Percentiles rank a stretch among this genome's conserved stretches.
These are phyloP conservation scores for Bedellia somnulentella DNA, from an alignment of 2,888 invertebrate genomes.

Conservation along the genomic window DNA sequence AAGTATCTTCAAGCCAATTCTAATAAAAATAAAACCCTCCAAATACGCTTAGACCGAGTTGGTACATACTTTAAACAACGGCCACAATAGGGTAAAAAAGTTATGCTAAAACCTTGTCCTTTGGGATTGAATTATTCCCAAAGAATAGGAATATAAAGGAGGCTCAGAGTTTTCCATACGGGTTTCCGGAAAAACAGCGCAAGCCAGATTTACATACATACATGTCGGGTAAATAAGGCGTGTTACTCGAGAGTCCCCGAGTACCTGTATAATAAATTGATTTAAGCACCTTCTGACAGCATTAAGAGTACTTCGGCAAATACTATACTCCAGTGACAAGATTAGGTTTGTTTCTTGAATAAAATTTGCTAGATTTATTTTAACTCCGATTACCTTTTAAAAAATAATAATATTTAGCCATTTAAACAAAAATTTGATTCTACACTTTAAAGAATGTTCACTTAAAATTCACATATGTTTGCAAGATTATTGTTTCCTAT, in stretches of 20 bases:
- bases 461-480: too few species aligned
- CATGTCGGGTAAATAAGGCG: slow-evolving; percentile 32
- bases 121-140: slow-evolving; percentile 52
- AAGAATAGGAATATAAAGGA: slow-evolving; percentile 57
- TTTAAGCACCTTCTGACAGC: slow-evolving; percentile 54
- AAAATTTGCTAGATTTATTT: too few species aligned
- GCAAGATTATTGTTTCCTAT: too few species aligned
- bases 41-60: too few species aligned
- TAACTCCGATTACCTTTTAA: too few species aligned
- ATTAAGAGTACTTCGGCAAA: slow-evolving; percentile 54
- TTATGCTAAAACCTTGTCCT: slow-evolving; percentile 58
- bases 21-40: too few species aligned
- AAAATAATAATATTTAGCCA: too few species aligned
- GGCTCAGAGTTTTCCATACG: slow-evolving; percentile 52
- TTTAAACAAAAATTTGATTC: too few species aligned
- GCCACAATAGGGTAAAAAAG: too few species aligned
- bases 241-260: slow-evolving; percentile 36
- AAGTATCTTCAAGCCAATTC: too few species aligned
- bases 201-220: slow-evolving; percentile 49
- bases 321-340: slow-evolving; percentile 42
- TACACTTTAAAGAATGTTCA: too few species aligned
- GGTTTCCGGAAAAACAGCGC: slow-evolving; percentile 44
- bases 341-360: slow-evolving; percentile 35
- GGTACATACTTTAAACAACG: too few species aligned
- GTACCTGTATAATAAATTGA: slow-evolving; percentile 56